phyloP scores from a whole-genome alignment of 2,113 vertebrate species.

The Machaerirhynchus nigripectus region DNA sequence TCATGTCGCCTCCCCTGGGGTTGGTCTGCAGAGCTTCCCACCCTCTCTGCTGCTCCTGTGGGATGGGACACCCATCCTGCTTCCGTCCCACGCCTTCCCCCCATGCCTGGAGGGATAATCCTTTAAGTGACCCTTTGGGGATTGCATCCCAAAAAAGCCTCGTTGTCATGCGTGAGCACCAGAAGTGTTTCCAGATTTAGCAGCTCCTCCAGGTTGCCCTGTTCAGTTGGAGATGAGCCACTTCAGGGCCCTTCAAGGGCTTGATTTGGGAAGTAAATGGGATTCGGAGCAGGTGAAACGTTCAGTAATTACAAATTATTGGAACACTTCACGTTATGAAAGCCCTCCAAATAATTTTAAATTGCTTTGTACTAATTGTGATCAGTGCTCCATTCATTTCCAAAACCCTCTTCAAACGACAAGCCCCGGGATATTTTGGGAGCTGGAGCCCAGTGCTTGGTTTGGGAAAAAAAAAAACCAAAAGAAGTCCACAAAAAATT shows the following conservation, averaged over 20 bases:
- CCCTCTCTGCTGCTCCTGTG: neutral
- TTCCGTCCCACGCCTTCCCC: neutral
- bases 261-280: slow-evolving; percentile 70
- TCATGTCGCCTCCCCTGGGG: neutral
- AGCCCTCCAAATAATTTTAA: slow-evolving; percentile 72
- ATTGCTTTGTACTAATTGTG: slow-evolving; percentile 69
- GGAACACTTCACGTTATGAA: slow-evolving; percentile 63
- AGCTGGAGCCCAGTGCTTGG: neutral
- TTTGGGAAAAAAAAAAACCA: neutral
- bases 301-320: slow-evolving; percentile 70
- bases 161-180: slow-evolving; percentile 31
- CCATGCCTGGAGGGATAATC: neutral
- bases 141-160: slow-evolving; percentile 12
- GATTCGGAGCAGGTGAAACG: slow-evolving; percentile 68
- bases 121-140: neutral
- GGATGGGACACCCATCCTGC: neutral
- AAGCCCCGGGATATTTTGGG: slow-evolving; percentile 49
- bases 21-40: neutral
- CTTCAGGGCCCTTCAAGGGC: slow-evolving; percentile 55
- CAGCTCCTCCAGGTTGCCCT: slow-evolving; percentile 63
- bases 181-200: slow-evolving; percentile 70
- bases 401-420: slow-evolving; percentile 52
- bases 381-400: slow-evolving; percentile 62
- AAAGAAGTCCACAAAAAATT: neutral
- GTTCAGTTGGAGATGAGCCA: slow-evolving; percentile 54